Percentiles rank a stretch among this genome's conserved stretches.
Evolutionary conservation across 1,140 invertebrate species (phyloP).

Genomic region (Formica selysi): DNA sequence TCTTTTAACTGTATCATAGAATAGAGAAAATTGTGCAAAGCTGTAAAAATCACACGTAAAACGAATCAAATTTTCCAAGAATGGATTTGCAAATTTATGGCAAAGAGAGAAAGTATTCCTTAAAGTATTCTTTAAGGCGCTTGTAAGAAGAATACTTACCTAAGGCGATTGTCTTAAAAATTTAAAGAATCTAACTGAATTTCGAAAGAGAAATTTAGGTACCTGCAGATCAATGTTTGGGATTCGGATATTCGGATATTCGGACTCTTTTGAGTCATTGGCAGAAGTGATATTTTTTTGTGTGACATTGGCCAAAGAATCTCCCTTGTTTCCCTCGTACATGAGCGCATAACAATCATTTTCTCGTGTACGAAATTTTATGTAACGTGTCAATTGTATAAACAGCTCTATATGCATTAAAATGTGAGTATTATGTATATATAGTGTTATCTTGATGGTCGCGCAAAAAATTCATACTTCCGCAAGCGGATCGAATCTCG

Average conservation of each 20-base stretch:
- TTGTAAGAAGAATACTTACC: background rate
- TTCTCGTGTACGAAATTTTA: slow-evolving; percentile 22
- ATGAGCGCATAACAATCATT: background rate
- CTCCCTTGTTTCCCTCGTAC: background rate
- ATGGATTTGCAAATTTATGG: background rate
- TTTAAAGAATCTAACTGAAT: background rate
- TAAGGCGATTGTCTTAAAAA: background rate
- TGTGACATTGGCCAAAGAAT: slow-evolving; percentile 28
- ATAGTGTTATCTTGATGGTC: slow-evolving; percentile 31
- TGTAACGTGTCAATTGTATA: slow-evolving; percentile 31
- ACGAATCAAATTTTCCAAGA: background rate
- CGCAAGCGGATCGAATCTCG: background rate
- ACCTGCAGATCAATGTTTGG: background rate
- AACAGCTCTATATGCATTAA: slow-evolving; percentile 12
- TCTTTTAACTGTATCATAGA: slow-evolving; percentile 15
- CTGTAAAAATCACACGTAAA: slow-evolving; percentile 28
- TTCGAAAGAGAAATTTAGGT: background rate
- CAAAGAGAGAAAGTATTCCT: background rate
- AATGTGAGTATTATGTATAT: slow-evolving; percentile 33
- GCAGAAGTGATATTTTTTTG: background rate
- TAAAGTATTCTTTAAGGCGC: background rate
- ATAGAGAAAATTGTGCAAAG: background rate
- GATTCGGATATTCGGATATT: background rate
- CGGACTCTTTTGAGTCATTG: background rate
- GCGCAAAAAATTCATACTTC: slow-evolving; percentile 18